phyloP scores from a whole-genome alignment of 2,888 invertebrate genomes.

The Antheraea assamensis region DNA sequence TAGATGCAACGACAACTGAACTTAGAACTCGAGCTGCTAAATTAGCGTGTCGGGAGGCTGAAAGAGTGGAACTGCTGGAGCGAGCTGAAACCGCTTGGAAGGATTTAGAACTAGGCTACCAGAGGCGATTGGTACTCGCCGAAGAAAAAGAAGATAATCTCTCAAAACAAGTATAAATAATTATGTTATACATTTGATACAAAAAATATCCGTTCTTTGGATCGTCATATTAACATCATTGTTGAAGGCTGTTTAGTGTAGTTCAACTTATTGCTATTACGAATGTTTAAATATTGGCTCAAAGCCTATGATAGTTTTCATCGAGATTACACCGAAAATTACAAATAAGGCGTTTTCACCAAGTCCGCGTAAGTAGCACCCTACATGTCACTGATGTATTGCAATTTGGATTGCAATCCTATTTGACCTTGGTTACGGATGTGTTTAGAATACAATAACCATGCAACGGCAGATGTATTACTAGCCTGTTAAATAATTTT shows the following conservation, averaged over 20 bases:
- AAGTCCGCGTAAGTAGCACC: not conserved
- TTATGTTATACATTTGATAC: constrained; percentile 5
- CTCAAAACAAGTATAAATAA: constrained; percentile 47
- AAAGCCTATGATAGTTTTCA: too few relatives aligned
- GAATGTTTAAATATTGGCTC: too few relatives aligned
- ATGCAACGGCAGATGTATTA: too few relatives aligned
- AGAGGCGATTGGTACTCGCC: constrained; percentile 51
- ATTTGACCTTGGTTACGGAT: not conserved
- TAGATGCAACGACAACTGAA: constrained; percentile 52
- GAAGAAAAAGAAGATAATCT: constrained; percentile 63
- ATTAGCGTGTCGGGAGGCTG: constrained; percentile 61
- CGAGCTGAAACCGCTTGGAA: constrained; percentile 71
- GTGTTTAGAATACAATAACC: not conserved
- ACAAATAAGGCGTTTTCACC: not conserved
- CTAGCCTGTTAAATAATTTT: too few relatives aligned
- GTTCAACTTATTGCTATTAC: too few relatives aligned
- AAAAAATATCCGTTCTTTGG: not conserved
- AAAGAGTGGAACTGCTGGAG: constrained; percentile 61
- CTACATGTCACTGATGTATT: too few relatives aligned
- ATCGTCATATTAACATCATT: not conserved
- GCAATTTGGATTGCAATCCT: not conserved
- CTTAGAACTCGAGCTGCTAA: constrained; percentile 52
- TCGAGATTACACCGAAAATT: not conserved
- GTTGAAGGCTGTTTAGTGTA: too few relatives aligned
- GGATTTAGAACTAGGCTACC: constrained; percentile 66